A percentile compares a stretch with the other conserved stretches of the same genome.
Conservation (phyloP, 2,797 vertebrate species). For the Hippoglossus hippoglossus region DNA sequence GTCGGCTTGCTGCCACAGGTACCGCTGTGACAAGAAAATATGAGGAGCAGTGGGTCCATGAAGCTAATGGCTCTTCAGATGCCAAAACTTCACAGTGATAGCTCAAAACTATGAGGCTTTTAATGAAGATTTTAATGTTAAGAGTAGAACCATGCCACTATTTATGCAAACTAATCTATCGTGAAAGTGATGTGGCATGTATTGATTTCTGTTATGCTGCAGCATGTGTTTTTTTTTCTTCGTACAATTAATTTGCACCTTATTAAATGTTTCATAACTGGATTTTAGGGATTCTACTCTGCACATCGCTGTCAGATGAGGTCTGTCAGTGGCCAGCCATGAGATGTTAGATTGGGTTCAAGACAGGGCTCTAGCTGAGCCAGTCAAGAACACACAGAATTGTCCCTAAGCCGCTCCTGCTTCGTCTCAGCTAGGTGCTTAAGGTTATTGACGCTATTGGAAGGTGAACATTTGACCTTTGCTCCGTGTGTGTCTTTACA, state of each 20-base stretch:
- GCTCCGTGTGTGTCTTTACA: neutral
- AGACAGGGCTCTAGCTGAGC: neutral
- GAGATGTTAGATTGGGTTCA: neutral
- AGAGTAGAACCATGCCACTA: neutral
- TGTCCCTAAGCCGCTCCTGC: no score
- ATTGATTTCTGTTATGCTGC: no score
- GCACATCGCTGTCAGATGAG: no score
- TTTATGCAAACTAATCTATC: neutral
- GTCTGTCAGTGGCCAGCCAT: no score
- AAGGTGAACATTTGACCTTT: neutral
- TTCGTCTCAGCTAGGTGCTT: neutral
- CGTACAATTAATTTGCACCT: no score
- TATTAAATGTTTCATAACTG: no score
- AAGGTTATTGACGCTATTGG: neutral
- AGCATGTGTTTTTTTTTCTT: no score
- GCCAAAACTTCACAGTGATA: constrained; percentile 4
- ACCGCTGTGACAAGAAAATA: neutral
- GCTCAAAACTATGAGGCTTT: neutral
- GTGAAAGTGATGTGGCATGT: neutral
- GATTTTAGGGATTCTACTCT: no score
- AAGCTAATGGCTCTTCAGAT: neutral
- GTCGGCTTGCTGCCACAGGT: constrained; percentile 12
- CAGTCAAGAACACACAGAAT: no score
- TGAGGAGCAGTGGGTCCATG: neutral
- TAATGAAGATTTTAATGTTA: neutral